Percentiles rank a stretch among this genome's conserved stretches.
Evolutionary conservation across 2,888 invertebrate species (phyloP).

Genomic region (Melitaea athalia): DNA sequence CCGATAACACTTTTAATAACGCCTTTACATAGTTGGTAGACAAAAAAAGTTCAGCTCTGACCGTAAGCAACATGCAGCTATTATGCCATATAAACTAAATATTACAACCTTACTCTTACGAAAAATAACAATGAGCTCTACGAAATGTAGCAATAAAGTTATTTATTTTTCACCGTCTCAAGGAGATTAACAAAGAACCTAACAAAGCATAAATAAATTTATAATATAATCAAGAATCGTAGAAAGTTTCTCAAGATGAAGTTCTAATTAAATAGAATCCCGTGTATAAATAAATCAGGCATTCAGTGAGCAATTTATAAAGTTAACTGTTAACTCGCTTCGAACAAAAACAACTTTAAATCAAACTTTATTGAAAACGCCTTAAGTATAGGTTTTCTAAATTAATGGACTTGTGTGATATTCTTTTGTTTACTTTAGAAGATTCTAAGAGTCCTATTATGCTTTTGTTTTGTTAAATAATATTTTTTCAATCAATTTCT

Average conservation of each 20-base stretch:
- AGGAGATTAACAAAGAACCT: not conserved
- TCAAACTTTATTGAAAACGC: slow-evolving; percentile 27
- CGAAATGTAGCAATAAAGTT: too few species aligned
- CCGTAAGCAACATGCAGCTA: too few species aligned
- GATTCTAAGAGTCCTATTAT: not conserved
- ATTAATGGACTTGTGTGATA: slow-evolving; percentile 21
- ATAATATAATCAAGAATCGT: slow-evolving; percentile 2
- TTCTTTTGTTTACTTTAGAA: not conserved
- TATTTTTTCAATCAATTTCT: too few species aligned
- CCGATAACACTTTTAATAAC: too few species aligned
- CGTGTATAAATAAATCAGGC: slow-evolving; percentile 27
- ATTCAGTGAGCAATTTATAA: slow-evolving; percentile 34
- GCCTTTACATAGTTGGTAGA: too few species aligned
- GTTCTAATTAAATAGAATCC: slow-evolving; percentile 15
- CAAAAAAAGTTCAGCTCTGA: too few species aligned
- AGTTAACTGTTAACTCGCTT: slow-evolving; percentile 24
- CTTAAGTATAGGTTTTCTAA: slow-evolving; percentile 23
- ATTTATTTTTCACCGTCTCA: not conserved
- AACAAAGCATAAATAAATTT: not conserved
- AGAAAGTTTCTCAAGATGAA: slow-evolving; percentile 1
- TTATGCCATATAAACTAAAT: too few species aligned
- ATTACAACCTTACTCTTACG: too few species aligned
- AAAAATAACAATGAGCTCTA: too few species aligned
- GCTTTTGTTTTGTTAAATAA: not conserved
- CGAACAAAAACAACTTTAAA: slow-evolving; percentile 35